phyloP scores from a whole-genome alignment of 2,888 invertebrate genomes.

The Limenitis arthemis region DNA sequence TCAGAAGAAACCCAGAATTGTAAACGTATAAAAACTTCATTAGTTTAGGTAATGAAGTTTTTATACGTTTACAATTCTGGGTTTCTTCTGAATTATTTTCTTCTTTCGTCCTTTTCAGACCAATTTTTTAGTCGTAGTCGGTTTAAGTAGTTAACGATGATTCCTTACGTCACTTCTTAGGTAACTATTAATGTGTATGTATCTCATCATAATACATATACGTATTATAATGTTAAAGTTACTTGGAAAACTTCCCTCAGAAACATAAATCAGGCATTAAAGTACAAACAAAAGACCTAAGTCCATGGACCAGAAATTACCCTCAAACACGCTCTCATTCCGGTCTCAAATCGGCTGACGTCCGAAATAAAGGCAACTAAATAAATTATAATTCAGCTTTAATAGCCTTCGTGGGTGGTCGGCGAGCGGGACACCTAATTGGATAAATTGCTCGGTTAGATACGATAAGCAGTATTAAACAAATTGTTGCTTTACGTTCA shows the following conservation, averaged over 20 bases:
- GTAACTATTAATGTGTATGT: no score
- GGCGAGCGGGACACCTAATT: slow-evolving; percentile 52
- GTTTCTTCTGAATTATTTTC: no score
- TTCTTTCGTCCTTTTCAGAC: no score
- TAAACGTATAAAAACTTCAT: no score
- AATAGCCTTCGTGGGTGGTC: slow-evolving; percentile 66
- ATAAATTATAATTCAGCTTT: slow-evolving; percentile 69
- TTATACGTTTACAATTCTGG: no score
- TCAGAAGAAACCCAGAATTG: no score
- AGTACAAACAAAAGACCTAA: slow-evolving; percentile 6
- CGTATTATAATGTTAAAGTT: background rate
- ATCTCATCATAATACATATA: no score
- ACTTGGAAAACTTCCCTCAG: background rate
- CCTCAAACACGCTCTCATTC: slow-evolving; percentile 17
- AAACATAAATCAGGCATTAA: slow-evolving; percentile 5
- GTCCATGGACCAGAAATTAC: slow-evolving; percentile 12
- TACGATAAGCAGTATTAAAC: slow-evolving; percentile 65
- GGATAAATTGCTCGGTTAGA: slow-evolving; percentile 67
- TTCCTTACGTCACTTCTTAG: no score
- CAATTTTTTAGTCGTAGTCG: no score
- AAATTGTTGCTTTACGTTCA: slow-evolving; percentile 47
- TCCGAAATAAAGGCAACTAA: slow-evolving; percentile 50
- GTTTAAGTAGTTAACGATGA: no score
- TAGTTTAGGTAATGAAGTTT: no score
- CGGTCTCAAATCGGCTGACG: slow-evolving; percentile 13